Evolutionary conservation across 2,797 vertebrate species (phyloP).

Genomic region (Chloroceryle inda): DNA sequence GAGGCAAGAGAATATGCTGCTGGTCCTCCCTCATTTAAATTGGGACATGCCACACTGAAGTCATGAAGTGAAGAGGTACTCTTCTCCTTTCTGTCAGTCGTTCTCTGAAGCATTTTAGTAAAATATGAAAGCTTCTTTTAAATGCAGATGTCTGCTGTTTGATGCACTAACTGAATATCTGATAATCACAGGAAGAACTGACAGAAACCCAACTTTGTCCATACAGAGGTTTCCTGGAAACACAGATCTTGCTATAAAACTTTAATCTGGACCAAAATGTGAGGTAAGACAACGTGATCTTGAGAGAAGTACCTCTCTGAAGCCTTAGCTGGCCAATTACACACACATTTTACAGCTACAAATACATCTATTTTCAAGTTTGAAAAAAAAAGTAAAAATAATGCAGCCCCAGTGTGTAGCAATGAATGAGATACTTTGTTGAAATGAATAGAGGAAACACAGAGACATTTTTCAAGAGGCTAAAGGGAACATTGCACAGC

Average conservation of each 20-base stretch:
- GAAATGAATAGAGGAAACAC: background rate
- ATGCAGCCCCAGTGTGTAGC: background rate
- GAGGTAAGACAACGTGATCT: background rate
- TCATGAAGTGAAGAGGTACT: rapidly evolving
- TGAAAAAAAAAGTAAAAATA: background rate
- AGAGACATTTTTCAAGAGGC: background rate
- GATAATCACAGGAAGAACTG: background rate
- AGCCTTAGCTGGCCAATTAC: background rate
- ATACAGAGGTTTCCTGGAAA: background rate
- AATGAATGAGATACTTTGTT: background rate
- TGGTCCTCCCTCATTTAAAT: background rate
- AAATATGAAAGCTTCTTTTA: background rate
- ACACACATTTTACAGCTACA: background rate
- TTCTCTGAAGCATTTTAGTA: background rate
- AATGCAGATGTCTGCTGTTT: background rate
- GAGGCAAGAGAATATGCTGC: background rate
- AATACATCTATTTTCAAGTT: background rate
- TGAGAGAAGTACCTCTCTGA: background rate
- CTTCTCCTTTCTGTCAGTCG: background rate
- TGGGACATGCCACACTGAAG: background rate
- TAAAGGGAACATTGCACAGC: background rate
- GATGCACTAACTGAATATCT: background rate
- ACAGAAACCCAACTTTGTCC: background rate
- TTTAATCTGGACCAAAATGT: background rate
- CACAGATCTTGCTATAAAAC: background rate